phyloP scores from a whole-genome alignment of 2,888 invertebrate genomes.

The Dexiosoma caninum region DNA sequence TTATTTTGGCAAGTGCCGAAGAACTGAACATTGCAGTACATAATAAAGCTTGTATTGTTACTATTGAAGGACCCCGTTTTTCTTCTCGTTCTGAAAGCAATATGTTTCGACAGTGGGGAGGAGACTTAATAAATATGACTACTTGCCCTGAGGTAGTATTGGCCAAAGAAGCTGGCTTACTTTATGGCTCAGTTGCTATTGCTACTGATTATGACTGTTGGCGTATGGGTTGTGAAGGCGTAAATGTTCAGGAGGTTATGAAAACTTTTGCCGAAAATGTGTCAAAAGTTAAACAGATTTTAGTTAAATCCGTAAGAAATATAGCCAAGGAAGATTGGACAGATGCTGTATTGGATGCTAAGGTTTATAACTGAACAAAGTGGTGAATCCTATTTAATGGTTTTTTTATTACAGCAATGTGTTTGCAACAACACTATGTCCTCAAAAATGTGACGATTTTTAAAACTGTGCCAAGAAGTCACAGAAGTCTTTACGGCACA shows the following conservation, averaged over 20 bases:
- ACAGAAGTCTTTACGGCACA: constrained; percentile 67
- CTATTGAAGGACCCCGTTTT: constrained; percentile 94
- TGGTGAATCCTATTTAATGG: too few species aligned
- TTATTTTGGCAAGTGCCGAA: constrained; percentile 83
- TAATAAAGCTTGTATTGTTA: constrained; percentile 84
- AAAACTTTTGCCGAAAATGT: constrained; percentile 88
- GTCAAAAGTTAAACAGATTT: constrained; percentile 85
- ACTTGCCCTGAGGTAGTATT: constrained; percentile 96
- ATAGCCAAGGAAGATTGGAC: constrained; percentile 87
- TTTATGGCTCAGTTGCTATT: constrained; percentile 94
- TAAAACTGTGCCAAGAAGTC: constrained; percentile 70
- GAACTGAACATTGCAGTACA: constrained; percentile 80
- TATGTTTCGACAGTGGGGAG: constrained; percentile 92
- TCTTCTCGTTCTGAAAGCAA: constrained; percentile 95
- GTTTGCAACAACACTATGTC: constrained; percentile 74
- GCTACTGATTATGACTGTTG: constrained; percentile 99
- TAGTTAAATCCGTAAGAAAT: constrained; percentile 84
- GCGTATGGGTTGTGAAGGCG: constrained; percentile 83
- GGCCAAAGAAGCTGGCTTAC: constrained; percentile 95
- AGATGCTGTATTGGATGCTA: constrained; percentile 81
- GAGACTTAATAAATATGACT: constrained; percentile 97
- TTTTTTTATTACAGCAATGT: constrained; percentile 68
- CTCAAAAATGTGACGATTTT: constrained; percentile 72
- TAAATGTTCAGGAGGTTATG: constrained; percentile 87
- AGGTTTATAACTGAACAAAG: constrained; percentile 77